These are phyloP conservation scores for Dipodomys spectabilis DNA, from an alignment of 2,113 vertebrate genomes.

Conservation along the genomic window DNA sequence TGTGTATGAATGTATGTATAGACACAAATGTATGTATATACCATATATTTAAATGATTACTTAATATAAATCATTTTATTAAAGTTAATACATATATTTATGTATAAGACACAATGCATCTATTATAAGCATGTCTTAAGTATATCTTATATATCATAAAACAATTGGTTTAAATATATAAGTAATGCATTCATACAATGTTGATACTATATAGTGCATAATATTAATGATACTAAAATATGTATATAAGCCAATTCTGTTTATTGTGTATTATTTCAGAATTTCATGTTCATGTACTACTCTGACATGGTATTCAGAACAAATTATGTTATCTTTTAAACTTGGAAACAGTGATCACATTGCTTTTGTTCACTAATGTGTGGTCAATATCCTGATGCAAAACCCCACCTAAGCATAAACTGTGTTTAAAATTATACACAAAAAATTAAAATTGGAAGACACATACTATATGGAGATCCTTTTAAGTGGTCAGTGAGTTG, in stretches of 20 bases:
- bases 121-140: background rate
- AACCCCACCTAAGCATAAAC: background rate
- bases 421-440: background rate
- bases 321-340: conserved; percentile 71
- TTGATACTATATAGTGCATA: background rate
- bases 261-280: conserved; percentile 74
- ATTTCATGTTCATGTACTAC: conserved; percentile 71
- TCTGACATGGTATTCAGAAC: conserved; percentile 18
- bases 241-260: conserved; percentile 6
- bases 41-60: background rate
- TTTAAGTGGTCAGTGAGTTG: conserved; percentile 12
- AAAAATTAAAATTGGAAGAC: background rate
- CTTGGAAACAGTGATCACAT: conserved; percentile 67
- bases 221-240: background rate
- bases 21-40: background rate
- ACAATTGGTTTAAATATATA: background rate
- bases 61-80: background rate
- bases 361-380: conserved; percentile 62
- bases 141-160: background rate
- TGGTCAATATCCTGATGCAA: conserved; percentile 45
- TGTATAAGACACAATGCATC: background rate
- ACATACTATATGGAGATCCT: background rate
- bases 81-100: background rate
- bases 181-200: background rate
- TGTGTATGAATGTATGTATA: conserved; percentile 25